Conservation (phyloP, 2,113 vertebrate species). For the Poicephalus meyeri region DNA sequence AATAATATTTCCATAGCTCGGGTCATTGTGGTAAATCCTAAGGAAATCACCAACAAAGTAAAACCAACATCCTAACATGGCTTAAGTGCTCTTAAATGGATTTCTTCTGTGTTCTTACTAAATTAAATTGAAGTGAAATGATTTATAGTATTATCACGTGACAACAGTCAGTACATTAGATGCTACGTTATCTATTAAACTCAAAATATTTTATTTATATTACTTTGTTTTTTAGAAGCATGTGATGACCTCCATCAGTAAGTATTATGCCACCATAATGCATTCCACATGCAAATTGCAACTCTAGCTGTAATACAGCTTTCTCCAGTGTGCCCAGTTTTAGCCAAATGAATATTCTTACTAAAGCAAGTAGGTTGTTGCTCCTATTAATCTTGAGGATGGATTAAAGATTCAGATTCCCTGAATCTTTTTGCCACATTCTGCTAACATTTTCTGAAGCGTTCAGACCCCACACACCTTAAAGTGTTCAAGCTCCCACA, state of each 20-base stretch:
- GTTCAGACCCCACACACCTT: background rate
- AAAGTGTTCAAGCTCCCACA: background rate
- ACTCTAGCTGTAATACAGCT: background rate
- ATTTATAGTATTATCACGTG: background rate
- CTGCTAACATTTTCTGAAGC: background rate
- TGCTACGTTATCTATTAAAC: conserved; percentile 19
- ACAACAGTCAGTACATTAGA: conserved; percentile 13
- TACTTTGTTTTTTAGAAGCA: background rate
- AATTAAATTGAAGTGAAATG: conserved; percentile 21
- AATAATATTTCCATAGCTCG: background rate
- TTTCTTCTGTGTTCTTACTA: background rate
- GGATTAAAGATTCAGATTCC: background rate
- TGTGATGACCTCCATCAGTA: conserved; percentile 1
- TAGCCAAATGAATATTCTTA: conserved; percentile 3
- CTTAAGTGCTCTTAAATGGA: conserved; percentile 26
- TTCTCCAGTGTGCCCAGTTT: background rate
- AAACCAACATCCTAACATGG: background rate
- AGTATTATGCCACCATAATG: conserved; percentile 7
- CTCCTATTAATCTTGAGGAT: background rate
- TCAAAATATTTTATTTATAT: conserved; percentile 28
- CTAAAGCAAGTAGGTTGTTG: background rate
- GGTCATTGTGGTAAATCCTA: background rate
- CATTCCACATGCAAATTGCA: conserved; percentile 8
- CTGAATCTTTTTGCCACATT: background rate
- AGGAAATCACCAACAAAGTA: conserved; percentile 9